Conservation (phyloP, 2,888 invertebrate species). For the Lacanobia wlatinum region DNA sequence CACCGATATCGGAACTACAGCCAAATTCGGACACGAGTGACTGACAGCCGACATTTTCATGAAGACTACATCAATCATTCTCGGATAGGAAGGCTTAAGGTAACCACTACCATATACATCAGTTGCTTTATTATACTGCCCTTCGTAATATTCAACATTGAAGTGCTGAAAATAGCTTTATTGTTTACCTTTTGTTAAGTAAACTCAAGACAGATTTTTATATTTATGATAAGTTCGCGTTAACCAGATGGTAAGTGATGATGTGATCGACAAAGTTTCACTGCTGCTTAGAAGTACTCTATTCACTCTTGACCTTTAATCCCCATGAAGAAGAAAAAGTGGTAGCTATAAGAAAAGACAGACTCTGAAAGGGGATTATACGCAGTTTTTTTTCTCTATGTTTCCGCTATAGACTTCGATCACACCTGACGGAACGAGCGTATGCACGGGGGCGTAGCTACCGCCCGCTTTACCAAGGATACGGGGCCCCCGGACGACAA, state of each 20-base stretch:
- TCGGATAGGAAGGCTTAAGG: conserved; percentile 31
- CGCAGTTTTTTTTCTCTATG: background rate
- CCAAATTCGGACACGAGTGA: conserved; percentile 54
- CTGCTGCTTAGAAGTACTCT: too few relatives aligned
- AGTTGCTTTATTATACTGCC: conserved; percentile 35
- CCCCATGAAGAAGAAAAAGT: too few relatives aligned
- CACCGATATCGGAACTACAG: conserved; percentile 42
- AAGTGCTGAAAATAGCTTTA: conserved; percentile 52
- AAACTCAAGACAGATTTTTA: conserved; percentile 35
- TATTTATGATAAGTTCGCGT: conserved; percentile 3
- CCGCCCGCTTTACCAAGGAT: too few relatives aligned
- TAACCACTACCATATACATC: conserved; percentile 38
- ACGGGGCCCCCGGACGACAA: too few relatives aligned
- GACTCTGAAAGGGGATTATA: too few relatives aligned
- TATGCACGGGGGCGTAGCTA: too few relatives aligned
- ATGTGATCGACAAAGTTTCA: background rate
- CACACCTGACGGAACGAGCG: background rate
- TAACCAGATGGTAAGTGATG: background rate
- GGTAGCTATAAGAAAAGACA: too few relatives aligned
- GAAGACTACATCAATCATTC: conserved; percentile 57
- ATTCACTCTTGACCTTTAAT: too few relatives aligned
- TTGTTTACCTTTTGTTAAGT: conserved; percentile 44
- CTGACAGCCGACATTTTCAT: conserved; percentile 36
- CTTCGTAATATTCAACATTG: conserved; percentile 42
- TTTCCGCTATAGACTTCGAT: background rate